These are phyloP conservation scores for Nasua narica DNA, from an alignment of 2,797 vertebrate genomes.

Conservation along the genomic window DNA sequence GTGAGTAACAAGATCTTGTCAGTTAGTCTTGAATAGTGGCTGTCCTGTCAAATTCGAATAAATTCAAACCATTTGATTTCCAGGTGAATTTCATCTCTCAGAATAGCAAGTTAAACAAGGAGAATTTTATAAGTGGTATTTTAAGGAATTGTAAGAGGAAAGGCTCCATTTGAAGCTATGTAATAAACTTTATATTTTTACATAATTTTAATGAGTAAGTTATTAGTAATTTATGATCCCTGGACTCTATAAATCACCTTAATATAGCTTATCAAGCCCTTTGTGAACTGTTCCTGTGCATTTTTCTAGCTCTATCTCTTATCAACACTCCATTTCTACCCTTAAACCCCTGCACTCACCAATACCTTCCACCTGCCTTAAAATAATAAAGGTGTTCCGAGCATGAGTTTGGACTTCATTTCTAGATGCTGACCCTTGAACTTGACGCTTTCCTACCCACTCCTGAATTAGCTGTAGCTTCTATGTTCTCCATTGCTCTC, in stretches of 20 bases:
- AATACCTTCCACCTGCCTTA: neutral
- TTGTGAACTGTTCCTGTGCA: neutral
- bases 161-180: neutral
- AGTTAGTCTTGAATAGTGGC: neutral
- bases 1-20: neutral
- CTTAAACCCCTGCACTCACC: neutral
- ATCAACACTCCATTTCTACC: neutral
- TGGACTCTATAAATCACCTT: neutral
- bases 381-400: neutral
- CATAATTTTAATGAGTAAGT: neutral
- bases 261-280: neutral
- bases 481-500: neutral
- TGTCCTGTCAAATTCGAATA: neutral
- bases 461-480: neutral
- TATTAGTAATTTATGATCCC: neutral
- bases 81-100: neutral
- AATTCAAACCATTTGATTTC: neutral
- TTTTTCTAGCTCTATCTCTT: neutral
- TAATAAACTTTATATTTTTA: neutral
- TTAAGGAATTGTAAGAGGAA: neutral
- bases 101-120: neutral
- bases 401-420: neutral
- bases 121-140: neutral
- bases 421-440: neutral
- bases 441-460: neutral